Percentiles rank a stretch among this genome's conserved stretches.
Evolutionary conservation across 2,888 invertebrate genomes (phyloP).

Genomic region (Piscicola geometra): DNA sequence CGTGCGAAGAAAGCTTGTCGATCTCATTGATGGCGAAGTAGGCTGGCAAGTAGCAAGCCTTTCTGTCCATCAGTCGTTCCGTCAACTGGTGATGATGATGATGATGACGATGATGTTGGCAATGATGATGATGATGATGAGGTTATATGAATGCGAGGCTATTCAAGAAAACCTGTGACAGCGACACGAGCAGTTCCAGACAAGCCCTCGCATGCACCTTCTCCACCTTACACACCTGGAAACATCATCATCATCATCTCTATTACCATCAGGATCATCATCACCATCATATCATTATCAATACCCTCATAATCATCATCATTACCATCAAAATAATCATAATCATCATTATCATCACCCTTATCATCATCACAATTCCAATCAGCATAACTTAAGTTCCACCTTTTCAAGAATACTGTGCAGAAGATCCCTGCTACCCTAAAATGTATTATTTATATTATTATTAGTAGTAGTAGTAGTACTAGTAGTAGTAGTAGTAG

Average conservation of each 20-base stretch:
- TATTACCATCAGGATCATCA: too few species aligned
- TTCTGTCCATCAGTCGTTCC: slow-evolving; percentile 82
- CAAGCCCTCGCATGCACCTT: background rate
- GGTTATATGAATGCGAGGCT: background rate
- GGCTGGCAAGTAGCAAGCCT: slow-evolving; percentile 83
- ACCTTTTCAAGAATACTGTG: slow-evolving; percentile 71
- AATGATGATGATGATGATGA: background rate
- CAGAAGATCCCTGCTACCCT: slow-evolving; percentile 57
- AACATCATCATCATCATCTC: background rate
- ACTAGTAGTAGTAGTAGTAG: slow-evolving; percentile 21
- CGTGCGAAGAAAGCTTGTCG: slow-evolving; percentile 77
- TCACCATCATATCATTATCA: too few species aligned
- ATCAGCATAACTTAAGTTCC: too few species aligned
- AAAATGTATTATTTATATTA: slow-evolving; percentile 17
- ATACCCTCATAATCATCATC: too few species aligned
- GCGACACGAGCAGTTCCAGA: background rate
- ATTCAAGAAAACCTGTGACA: background rate
- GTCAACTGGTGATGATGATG: slow-evolving; percentile 59
- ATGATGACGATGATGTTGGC: background rate
- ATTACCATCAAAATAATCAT: background rate
- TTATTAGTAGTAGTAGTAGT: slow-evolving; percentile 15
- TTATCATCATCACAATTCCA: slow-evolving; percentile 55
- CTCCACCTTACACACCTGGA: background rate
- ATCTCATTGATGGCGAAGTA: slow-evolving; percentile 93
- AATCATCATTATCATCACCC: background rate